These are phyloP conservation scores for Psix sp. DNA, from an alignment of 1,140 invertebrate genomes.

Conservation along the genomic window DNA sequence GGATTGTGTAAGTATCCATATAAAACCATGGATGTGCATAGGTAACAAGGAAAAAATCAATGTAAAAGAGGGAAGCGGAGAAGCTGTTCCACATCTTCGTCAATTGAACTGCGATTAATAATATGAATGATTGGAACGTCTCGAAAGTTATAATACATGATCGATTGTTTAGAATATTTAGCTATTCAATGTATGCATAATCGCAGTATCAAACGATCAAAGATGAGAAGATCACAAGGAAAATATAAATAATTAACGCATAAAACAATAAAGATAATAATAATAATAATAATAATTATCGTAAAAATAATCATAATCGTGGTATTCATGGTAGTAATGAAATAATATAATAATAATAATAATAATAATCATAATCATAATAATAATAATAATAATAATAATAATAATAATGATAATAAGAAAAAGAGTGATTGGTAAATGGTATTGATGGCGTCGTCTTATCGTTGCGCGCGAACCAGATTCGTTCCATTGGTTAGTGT, in stretches of 20 bases:
- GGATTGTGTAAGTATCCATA: constrained; percentile 59
- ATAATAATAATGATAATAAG: constrained; percentile 32
- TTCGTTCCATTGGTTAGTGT: constrained; percentile 5
- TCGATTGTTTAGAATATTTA: neutral
- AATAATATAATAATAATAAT: constrained; percentile 32
- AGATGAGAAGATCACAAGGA: constrained; percentile 68
- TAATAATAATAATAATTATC: constrained; percentile 54
- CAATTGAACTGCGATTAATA: constrained; percentile 40
- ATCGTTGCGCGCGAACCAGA: constrained; percentile 17
- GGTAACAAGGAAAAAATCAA: constrained; percentile 23
- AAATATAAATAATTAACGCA: constrained; percentile 73
- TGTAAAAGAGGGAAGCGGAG: constrained; percentile 56
- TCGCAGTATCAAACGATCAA: constrained; percentile 49
- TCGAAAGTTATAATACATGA: constrained; percentile 15
- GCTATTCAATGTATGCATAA: neutral
- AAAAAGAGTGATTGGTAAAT: constrained; percentile 17
- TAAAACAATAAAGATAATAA: constrained; percentile 70
- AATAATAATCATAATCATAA: constrained; percentile 34
- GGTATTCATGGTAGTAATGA: constrained; percentile 15
- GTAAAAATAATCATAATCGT: constrained; percentile 39
- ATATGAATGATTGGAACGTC: neutral
- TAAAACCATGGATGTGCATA: constrained; percentile 55
- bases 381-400: constrained; percentile 38
- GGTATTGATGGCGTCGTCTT: constrained; percentile 33
- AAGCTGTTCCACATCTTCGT: constrained; percentile 69